Conservation (phyloP, 2,888 invertebrate species). For the Nowickia ferox region DNA sequence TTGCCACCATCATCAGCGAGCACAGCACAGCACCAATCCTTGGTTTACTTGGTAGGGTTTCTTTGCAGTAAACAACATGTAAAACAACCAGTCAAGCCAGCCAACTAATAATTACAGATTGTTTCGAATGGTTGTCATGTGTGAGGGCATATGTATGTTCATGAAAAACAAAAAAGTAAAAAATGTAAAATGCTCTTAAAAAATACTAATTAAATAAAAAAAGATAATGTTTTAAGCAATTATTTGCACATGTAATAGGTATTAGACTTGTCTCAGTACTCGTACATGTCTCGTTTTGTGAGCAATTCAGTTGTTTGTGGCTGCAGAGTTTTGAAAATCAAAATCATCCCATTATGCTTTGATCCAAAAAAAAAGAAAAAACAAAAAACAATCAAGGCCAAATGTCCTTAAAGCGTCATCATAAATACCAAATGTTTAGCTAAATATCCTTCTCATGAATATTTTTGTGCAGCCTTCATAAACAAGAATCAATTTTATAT, state of each 20-base stretch:
- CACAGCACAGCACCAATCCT: background rate
- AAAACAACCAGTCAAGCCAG: slow-evolving; percentile 18
- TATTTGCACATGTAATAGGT: slow-evolving; percentile 32
- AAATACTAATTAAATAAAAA: slow-evolving; percentile 52
- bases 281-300: slow-evolving; percentile 5
- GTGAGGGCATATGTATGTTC: background rate
- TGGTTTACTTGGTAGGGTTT: slow-evolving; percentile 40
- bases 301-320: background rate
- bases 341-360: slow-evolving; percentile 21
- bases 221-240: slow-evolving; percentile 19
- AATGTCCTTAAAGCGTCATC: background rate
- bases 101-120: slow-evolving; percentile 43
- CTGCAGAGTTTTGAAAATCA: background rate
- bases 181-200: background rate
- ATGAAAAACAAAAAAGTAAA: background rate
- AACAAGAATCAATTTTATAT: too few relatives aligned
- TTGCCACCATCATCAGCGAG: background rate
- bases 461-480: too few relatives aligned
- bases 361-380: background rate
- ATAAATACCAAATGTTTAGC: background rate
- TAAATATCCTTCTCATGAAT: background rate
- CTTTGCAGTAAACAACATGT: slow-evolving; percentile 45
- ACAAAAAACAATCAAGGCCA: background rate
- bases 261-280: background rate
- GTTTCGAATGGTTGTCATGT: slow-evolving; percentile 11